Evolutionary conservation across 2,888 invertebrate genomes (phyloP).

Genomic region (Xestia c-nigrum): DNA sequence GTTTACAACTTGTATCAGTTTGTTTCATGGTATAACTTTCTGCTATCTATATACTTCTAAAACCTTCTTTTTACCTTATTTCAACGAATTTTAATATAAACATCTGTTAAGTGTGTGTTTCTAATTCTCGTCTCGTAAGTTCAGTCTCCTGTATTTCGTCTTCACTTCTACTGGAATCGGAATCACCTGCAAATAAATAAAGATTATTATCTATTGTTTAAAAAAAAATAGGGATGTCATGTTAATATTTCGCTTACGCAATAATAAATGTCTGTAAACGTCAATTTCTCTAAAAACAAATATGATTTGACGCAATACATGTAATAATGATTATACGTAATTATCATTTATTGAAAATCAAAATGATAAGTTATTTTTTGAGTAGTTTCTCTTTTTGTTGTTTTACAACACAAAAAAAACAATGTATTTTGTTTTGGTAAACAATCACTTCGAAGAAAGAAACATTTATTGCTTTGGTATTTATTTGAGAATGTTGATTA

Average conservation of each 20-base stretch:
- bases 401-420: too few relatives aligned
- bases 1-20: neutral
- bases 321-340: too few relatives aligned
- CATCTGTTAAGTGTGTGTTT: conserved; percentile 79
- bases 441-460: neutral
- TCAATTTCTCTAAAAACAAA: too few relatives aligned
- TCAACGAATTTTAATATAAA: neutral
- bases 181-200: conserved; percentile 74
- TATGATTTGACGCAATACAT: too few relatives aligned
- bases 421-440: neutral
- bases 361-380: too few relatives aligned
- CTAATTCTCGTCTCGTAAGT: conserved; percentile 79
- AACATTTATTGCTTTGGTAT: neutral
- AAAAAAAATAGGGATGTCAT: neutral
- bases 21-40: neutral
- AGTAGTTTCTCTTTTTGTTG: too few relatives aligned
- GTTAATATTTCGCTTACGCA: too few relatives aligned
- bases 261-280: too few relatives aligned
- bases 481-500: neutral
- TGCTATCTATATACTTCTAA: neutral
- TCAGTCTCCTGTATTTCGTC: conserved; percentile 83
- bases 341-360: too few relatives aligned
- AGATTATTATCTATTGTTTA: neutral
- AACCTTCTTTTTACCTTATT: neutral
- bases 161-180: conserved; percentile 83